These are phyloP conservation scores for Agrenia bidenticulata DNA, from an alignment of 2,888 invertebrate species.

Conservation along the genomic window DNA sequence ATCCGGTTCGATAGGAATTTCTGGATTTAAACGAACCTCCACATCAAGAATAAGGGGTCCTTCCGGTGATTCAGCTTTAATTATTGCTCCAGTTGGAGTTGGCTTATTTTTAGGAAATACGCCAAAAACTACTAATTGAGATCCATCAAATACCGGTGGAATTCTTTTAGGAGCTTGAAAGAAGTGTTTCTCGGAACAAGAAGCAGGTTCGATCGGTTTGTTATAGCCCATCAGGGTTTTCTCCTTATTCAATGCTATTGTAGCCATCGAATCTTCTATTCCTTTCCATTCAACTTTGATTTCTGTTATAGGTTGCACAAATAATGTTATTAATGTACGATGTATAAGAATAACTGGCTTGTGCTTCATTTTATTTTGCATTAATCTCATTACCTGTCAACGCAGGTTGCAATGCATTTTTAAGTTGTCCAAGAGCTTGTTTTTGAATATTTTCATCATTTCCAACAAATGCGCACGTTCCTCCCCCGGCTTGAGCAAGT, in stretches of 20 bases:
- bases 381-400: conserved; percentile 20
- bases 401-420: conserved; percentile 52
- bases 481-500: conserved; percentile 55
- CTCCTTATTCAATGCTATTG: conserved; percentile 37
- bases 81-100: conserved; percentile 33
- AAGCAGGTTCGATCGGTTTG: conserved; percentile 37
- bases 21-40: conserved; percentile 15
- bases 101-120: conserved; percentile 29
- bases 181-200: no score
- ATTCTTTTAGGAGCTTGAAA: conserved; percentile 44
- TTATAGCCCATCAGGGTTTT: conserved; percentile 52
- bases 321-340: not conserved
- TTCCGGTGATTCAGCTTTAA: conserved; percentile 49
- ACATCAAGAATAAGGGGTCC: conserved; percentile 42
- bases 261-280: conserved; percentile 7
- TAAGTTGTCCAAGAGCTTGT: conserved; percentile 53
- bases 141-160: conserved; percentile 53
- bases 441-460: conserved; percentile 53
- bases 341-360: no score
- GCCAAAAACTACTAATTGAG: conserved; percentile 48
- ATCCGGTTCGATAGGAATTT: not conserved
- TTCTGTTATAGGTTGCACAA: conserved; percentile 28
- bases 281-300: conserved; percentile 48
- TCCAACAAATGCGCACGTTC: conserved; percentile 55
- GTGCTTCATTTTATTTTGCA: no score